Evolutionary conservation across 92 coral and sea anemone species (phyloP), one percentile per base, ranked within the genome.

Genomic region (Blastomussa wellsi): DNA sequence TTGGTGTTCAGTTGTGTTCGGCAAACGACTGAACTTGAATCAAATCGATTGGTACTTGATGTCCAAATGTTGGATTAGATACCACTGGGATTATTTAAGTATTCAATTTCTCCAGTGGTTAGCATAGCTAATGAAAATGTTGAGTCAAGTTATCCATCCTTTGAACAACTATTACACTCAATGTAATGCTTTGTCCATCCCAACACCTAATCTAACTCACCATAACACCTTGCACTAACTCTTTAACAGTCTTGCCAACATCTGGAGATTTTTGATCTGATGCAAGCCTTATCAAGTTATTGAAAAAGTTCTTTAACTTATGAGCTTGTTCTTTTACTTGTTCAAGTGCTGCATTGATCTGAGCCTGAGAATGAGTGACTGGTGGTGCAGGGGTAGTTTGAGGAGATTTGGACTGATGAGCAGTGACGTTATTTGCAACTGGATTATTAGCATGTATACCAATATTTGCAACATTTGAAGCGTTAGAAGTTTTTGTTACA

Each of bases 151-250:
- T 3, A 3, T 41, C 44, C 44, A 41, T 41, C 44, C 44, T 41
- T 41, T 41, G 44, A 41, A 41, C 7, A 41, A 3, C 44, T 7
- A 41, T n/a, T n/a, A n/a, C 44, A 39, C 4, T 39, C 44, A 55
- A 22, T 55, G 20, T 17, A 5, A 3, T 55, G 24, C n/a, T 59
- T 59, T 55, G n/a, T n/a, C 28, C 5, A 57, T 9, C 22, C 22
- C 35, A 26, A 62, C 68, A 62, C n/a, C 29, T 16, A 9, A 47
- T 14, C 31, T 4, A 28, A 82, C 99, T 76, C 83, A 97, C 99
- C 99, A 97, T 93, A 59, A 97, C 99, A 87, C 91, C 95, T 82
- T 93, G 94, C 37, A 97, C 95, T 72, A 97, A 91, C 62, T 93
- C 99, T 83, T 94, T 90, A 8, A 97, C 99, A 86, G 89, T 93